A percentile compares a stretch with the other conserved stretches of the same genome.
These are phyloP conservation scores for Diabrotica virgifera DNA, from an alignment of 1,140 invertebrate species.

Conservation along the genomic window DNA sequence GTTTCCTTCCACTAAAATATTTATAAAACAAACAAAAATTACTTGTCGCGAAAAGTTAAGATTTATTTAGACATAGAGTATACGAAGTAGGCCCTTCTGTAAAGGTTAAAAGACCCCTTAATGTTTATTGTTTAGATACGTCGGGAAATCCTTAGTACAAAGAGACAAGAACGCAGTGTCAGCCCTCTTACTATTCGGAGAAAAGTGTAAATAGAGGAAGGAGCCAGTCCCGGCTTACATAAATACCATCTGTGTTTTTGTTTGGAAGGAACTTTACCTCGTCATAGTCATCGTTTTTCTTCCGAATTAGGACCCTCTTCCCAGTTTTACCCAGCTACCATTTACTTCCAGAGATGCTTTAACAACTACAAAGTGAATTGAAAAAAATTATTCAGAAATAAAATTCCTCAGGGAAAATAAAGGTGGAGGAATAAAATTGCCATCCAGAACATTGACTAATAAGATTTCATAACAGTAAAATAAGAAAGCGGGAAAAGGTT, in stretches of 20 bases:
- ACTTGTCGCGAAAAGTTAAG: too few relatives aligned
- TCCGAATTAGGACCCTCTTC: conserved; percentile 25
- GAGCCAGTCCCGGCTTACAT: conserved; percentile 24
- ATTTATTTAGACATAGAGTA: too few relatives aligned
- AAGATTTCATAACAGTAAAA: neutral
- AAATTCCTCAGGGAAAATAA: neutral
- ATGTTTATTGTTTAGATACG: too few relatives aligned
- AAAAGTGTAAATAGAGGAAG: conserved; percentile 21
- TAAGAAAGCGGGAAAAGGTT: neutral
- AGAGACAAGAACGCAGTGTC: too few relatives aligned
- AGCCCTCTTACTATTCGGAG: conserved; percentile 14
- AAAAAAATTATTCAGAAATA: conserved; percentile 3
- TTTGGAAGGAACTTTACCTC: conserved; percentile 26
- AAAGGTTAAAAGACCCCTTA: too few relatives aligned
- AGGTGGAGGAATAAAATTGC: neutral
- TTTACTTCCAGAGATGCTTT: conserved; percentile 6
- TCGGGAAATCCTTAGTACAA: too few relatives aligned
- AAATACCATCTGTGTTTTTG: conserved; percentile 32
- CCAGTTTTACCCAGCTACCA: neutral
- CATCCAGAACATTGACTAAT: neutral
- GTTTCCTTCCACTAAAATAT: too few relatives aligned
- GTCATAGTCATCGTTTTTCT: conserved; percentile 29
- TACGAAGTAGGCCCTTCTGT: too few relatives aligned
- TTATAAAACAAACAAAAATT: too few relatives aligned
- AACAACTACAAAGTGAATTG: conserved; percentile 12